Conservation (phyloP, 1,140 invertebrate genomes). For the Paralvinella palmiformis region DNA sequence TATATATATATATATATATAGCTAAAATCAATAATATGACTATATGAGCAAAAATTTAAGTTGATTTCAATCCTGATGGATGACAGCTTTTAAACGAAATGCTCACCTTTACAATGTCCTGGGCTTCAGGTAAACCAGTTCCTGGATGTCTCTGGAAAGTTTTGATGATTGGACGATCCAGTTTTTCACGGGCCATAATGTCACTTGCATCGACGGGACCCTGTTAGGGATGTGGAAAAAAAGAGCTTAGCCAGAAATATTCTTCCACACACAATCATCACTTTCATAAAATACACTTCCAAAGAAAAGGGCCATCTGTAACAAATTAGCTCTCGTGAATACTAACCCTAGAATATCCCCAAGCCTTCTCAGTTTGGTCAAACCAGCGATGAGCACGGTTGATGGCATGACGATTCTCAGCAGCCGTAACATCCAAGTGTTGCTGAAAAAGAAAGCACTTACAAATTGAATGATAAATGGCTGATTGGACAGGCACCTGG, state of each 20-base stretch:
- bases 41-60: no score
- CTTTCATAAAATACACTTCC: neutral
- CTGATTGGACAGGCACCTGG: neutral
- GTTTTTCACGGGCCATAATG: constrained; percentile 38
- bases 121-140: constrained; percentile 46
- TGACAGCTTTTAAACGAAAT: no score
- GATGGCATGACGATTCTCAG: constrained; percentile 45
- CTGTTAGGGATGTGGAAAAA: no score
- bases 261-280: neutral
- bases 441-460: constrained; percentile 32
- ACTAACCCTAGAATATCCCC: constrained; percentile 11
- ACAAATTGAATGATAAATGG: neutral
- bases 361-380: constrained; percentile 42
- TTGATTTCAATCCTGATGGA: no score
- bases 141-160: constrained; percentile 49
- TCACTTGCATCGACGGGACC: constrained; percentile 44
- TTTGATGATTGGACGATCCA: constrained; percentile 44
- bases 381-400: constrained; percentile 47
- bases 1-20: no score
- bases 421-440: constrained; percentile 40
- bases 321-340: neutral
- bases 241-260: neutral
- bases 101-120: constrained; percentile 43
- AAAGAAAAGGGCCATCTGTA: neutral
- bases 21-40: no score